Evolutionary conservation across 2,113 vertebrate genomes (phyloP).

Genomic region (Montifringilla adamsi): DNA sequence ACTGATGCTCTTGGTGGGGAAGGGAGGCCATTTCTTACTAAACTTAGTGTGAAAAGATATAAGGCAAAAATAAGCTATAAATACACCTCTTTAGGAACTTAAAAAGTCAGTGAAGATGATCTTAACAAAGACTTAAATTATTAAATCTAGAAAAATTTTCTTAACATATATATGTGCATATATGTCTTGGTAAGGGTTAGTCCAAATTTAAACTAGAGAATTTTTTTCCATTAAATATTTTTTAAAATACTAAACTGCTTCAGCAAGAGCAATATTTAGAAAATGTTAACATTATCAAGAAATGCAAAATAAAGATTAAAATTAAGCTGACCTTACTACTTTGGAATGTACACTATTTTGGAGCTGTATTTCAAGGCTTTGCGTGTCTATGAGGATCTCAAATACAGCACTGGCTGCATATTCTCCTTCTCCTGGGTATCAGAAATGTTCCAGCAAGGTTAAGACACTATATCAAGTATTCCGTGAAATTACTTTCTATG

Average conservation of each 20-base stretch:
- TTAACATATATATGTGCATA: neutral
- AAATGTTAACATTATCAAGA: neutral
- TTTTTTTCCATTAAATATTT: neutral
- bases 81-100: neutral
- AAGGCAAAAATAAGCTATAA: neutral
- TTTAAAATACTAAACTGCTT: neutral
- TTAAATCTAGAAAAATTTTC: neutral
- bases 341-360: neutral
- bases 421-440: neutral
- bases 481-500: neutral
- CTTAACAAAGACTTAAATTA: neutral
- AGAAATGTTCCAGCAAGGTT: neutral
- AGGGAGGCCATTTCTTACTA: neutral
- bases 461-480: neutral
- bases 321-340: neutral
- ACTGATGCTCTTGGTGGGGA: neutral
- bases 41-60: neutral
- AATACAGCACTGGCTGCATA: neutral
- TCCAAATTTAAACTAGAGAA: neutral
- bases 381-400: neutral
- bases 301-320: neutral
- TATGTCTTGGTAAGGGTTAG: neutral
- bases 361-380: neutral
- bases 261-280: neutral
- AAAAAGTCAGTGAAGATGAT: neutral